Percentiles rank a stretch among this genome's conserved stretches.
These are phyloP conservation scores for Abrostola tripartita DNA, from an alignment of 2,888 invertebrate species.

Conservation along the genomic window DNA sequence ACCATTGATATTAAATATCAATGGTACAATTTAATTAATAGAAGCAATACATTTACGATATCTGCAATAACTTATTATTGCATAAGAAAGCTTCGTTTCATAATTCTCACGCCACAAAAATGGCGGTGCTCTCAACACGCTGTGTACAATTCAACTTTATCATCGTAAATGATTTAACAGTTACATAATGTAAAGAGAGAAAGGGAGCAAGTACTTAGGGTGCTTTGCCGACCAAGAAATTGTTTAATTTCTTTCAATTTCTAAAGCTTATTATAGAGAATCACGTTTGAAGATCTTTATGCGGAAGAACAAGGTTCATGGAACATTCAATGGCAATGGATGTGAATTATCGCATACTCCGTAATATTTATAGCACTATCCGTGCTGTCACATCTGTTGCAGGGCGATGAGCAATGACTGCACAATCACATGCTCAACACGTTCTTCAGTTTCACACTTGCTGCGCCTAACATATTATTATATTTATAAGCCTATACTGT, in stretches of 20 bases:
- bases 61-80: background rate
- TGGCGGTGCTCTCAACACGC: background rate
- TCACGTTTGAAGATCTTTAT: conserved; percentile 8
- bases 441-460: too few species aligned
- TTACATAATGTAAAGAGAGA: conserved; percentile 23
- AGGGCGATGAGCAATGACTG: too few species aligned
- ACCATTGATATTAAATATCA: too few species aligned
- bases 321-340: too few species aligned
- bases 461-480: too few species aligned
- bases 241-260: conserved; percentile 36
- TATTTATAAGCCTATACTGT: too few species aligned
- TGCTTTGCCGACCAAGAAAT: conserved; percentile 38
- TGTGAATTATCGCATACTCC: too few species aligned
- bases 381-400: too few species aligned
- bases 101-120: background rate
- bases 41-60: too few species aligned
- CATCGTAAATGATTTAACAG: conserved; percentile 11
- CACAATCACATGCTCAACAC: too few species aligned
- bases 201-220: conserved; percentile 32
- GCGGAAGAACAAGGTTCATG: background rate
- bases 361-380: too few species aligned
- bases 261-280: conserved; percentile 18
- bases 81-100: background rate
- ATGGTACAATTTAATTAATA: too few species aligned
- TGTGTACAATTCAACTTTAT: background rate